phyloP scores from a whole-genome alignment of 2,888 invertebrate species.

The Meiosimyza platycephala region DNA sequence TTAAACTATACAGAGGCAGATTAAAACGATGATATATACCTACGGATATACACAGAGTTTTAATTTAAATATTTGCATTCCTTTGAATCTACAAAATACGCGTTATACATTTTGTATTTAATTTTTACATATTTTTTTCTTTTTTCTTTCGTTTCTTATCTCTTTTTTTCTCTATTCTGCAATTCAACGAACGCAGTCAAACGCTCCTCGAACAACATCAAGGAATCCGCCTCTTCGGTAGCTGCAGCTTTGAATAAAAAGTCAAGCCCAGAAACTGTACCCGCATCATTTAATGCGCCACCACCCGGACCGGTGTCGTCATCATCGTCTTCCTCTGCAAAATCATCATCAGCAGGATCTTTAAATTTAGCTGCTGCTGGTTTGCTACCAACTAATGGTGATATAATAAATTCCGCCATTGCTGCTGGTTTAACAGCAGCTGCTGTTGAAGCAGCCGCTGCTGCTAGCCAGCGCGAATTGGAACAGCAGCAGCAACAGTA shows the following conservation, averaged over 20 bases:
- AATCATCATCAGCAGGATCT: constrained; percentile 41
- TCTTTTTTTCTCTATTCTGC: neutral
- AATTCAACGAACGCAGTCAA: constrained; percentile 57
- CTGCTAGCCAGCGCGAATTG: constrained; percentile 52
- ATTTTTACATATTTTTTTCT: constrained; percentile 6
- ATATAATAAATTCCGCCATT: constrained; percentile 53
- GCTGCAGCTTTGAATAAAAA: constrained; percentile 54
- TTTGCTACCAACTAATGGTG: constrained; percentile 53
- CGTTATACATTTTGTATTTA: constrained; percentile 4
- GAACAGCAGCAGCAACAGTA: constrained; percentile 49
- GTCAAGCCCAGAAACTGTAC: constrained; percentile 62
- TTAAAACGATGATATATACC: no score
- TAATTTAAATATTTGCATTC: constrained; percentile 6
- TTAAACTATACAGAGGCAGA: no score
- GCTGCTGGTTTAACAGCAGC: constrained; percentile 52
- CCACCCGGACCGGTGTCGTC: constrained; percentile 41
- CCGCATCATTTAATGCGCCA: constrained; percentile 57
- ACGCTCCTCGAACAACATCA: constrained; percentile 50
- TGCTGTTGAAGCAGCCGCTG: constrained; percentile 58
- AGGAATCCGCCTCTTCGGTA: constrained; percentile 36
- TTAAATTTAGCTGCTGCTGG: constrained; percentile 35
- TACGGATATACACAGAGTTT: no score
- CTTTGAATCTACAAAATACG: neutral
- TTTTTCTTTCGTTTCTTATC: neutral
- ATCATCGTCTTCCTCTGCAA: constrained; percentile 22